Base-by-base conservation (phyloP, 1,140 invertebrate species). In the Drosophila virilis region DNA sequence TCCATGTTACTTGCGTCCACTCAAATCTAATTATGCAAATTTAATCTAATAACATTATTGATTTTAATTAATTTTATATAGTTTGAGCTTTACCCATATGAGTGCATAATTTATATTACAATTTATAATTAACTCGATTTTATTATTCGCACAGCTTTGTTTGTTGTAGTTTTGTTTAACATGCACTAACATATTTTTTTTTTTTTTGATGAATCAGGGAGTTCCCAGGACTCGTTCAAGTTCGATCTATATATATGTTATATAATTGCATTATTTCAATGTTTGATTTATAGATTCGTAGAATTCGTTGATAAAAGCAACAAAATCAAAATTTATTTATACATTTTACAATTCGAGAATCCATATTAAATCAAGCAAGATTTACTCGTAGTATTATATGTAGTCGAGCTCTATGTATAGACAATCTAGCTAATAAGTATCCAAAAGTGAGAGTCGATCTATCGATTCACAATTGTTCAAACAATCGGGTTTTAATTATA, bases 321-420 rank as follows among this genome's bases (percentile, higher is more conserved):
- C 45, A 77, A 88, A 86, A 88, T 77, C 76, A 88, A 86, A 82
- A 78, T 81, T 68, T 60, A 50, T 68, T 60, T 69, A 70, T 55
- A 61, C 55, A 28, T 40, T 68, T 62, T 65, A 43, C 37, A 54
- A 45, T 46, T 35, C 52, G 45, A 61, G 54, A 33, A 70, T 60
- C 38, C 68, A 58, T 52, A 54, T 58, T 72, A 55, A 66, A 62
- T 28, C 69, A 75, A 69, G 59, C 66, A 74, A 73, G 52, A 64
- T 70, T 78, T 73, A 88, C 79, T 79, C 61, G 57, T 85, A 88
- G 84, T 88, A 88, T 88, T 88, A 88, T 83, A 86, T 83, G 68
- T 83, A 80, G 79, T 74, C 57, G 76, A 88, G 72, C 76, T 88
- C 77, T 83, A 68, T 77, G 77, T 86, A 86, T 81, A 86, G 68